Evolutionary conservation across 2,113 vertebrate genomes (phyloP).

Genomic region (Melanotaenia duboulayi): DNA sequence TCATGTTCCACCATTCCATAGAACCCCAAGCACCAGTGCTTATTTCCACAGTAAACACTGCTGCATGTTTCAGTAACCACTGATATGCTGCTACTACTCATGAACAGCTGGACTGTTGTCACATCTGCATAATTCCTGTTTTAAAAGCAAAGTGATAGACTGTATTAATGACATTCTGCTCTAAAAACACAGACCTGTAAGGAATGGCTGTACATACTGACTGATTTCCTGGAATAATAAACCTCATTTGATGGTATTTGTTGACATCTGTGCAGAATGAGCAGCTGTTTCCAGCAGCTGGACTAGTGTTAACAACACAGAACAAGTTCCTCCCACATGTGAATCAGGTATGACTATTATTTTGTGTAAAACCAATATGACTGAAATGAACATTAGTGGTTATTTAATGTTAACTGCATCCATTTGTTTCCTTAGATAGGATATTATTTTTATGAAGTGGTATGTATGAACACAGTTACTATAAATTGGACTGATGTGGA

Average conservation of each 20-base stretch:
- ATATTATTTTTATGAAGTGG: too few relatives aligned
- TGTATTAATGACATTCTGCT: background rate
- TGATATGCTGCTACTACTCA: too few relatives aligned
- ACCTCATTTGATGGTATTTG: background rate
- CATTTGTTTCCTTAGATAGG: too few relatives aligned
- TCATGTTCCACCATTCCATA: too few relatives aligned
- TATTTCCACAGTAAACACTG: too few relatives aligned
- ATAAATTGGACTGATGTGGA: too few relatives aligned
- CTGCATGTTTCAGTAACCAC: too few relatives aligned
- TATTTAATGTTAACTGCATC: background rate
- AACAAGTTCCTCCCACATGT: background rate
- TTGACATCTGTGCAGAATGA: background rate
- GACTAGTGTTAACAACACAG: background rate
- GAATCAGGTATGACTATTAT: background rate
- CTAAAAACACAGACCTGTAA: background rate
- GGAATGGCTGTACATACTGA: background rate
- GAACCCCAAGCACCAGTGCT: too few relatives aligned
- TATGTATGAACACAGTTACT: too few relatives aligned
- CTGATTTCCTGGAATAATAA: background rate
- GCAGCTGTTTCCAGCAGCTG: background rate
- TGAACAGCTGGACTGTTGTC: background rate
- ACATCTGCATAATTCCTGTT: background rate
- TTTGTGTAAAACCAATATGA: background rate
- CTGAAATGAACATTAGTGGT: background rate
- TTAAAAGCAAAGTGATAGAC: background rate